Conservation (phyloP, 2,888 invertebrate species). For the Acrocera orbiculus region DNA sequence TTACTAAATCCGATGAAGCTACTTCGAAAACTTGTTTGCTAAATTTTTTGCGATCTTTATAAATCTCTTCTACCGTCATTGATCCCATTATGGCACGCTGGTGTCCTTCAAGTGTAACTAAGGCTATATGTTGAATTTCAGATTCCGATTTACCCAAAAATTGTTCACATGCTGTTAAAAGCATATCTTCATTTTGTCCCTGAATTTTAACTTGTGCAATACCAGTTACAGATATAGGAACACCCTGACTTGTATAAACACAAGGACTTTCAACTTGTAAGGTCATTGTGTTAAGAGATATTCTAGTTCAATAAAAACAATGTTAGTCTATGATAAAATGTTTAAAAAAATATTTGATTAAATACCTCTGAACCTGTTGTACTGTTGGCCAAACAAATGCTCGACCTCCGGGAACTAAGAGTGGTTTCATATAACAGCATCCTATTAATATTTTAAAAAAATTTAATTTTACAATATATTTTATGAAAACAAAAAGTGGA, state of each 20-base stretch:
- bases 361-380: constrained; percentile 62
- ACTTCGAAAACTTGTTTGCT: constrained; percentile 90
- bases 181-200: constrained; percentile 57
- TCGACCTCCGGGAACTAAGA: constrained; percentile 86
- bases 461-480: constrained; percentile 3
- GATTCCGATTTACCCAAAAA: constrained; percentile 75
- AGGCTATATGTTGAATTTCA: constrained; percentile 79
- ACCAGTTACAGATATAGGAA: constrained; percentile 92
- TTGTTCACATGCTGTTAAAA: constrained; percentile 76
- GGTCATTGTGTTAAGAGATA: constrained; percentile 94
- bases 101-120: constrained; percentile 84
- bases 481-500: too few species aligned
- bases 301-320: too few species aligned
- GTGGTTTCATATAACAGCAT: constrained; percentile 86
- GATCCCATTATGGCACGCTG: constrained; percentile 93
- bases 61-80: constrained; percentile 93
- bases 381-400: constrained; percentile 95
- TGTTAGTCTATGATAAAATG: too few species aligned
- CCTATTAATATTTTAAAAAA: constrained; percentile 45
- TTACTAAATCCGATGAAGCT: constrained; percentile 84
- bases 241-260: constrained; percentile 91
- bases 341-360: constrained; percentile 17
- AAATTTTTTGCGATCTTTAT: constrained; percentile 89
- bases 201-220: constrained; percentile 87
- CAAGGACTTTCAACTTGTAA: constrained; percentile 89